phyloP scores from a whole-genome alignment of 1,140 invertebrate genomes.

The Limonius californicus region DNA sequence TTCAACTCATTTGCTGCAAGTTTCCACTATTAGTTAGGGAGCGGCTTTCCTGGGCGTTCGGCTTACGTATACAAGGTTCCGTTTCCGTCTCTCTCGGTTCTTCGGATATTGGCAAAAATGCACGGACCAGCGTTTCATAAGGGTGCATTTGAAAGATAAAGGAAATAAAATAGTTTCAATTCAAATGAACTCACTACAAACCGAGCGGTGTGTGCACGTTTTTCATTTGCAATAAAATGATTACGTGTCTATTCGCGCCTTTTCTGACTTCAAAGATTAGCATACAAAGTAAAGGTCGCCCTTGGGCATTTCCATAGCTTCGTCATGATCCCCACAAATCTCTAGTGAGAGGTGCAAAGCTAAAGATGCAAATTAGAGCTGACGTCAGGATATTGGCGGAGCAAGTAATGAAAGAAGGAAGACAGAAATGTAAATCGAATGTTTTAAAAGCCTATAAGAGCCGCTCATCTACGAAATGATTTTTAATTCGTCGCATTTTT shows the following conservation, averaged over 20 bases:
- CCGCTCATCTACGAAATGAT: too few relatives aligned
- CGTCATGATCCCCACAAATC: conserved; percentile 16
- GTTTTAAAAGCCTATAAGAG: background rate
- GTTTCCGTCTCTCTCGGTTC: too few relatives aligned
- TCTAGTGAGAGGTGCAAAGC: conserved; percentile 22
- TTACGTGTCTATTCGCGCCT: conserved; percentile 27
- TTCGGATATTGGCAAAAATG: background rate
- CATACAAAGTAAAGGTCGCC: conserved; percentile 31
- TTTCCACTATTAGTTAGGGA: background rate
- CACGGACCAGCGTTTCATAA: conserved; percentile 7
- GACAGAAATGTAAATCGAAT: background rate
- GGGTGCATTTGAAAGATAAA: conserved; percentile 20
- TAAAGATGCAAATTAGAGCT: conserved; percentile 23
- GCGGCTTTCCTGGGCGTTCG: background rate
- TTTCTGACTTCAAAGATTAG: conserved; percentile 22
- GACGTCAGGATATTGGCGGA: background rate
- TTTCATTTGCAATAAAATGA: conserved; percentile 33
- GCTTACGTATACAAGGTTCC: too few relatives aligned
- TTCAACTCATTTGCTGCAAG: background rate
- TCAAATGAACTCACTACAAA: conserved; percentile 19
- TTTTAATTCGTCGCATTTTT: too few relatives aligned
- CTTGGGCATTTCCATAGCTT: conserved; percentile 24
- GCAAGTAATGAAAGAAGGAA: conserved; percentile 2
- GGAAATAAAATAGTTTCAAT: conserved; percentile 24
- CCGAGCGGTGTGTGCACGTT: conserved; percentile 23